Conservation (phyloP, 2,797 vertebrate species). For the Liasis olivaceus region DNA sequence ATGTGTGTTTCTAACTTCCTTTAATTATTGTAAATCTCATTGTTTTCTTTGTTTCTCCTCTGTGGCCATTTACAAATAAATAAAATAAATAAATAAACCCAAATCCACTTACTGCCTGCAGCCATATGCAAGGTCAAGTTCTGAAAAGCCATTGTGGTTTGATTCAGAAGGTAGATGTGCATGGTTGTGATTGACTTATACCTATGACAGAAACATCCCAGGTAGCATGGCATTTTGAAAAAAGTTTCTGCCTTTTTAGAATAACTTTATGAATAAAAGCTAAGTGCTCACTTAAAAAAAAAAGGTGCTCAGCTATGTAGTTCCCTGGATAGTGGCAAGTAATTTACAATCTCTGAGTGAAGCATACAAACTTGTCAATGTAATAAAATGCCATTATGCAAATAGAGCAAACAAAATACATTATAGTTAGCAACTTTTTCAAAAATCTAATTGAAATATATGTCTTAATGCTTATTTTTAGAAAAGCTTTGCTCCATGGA, state of each 20-base stretch:
- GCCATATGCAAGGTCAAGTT: not conserved
- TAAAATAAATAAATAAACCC: not conserved
- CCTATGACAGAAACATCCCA: not conserved
- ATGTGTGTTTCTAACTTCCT: not conserved
- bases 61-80: not conserved
- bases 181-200: not conserved
- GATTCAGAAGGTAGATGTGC: not conserved
- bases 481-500: not conserved
- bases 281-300: not conserved
- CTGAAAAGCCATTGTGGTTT: not conserved
- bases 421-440: not conserved
- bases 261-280: not conserved
- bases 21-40: not conserved
- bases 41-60: not conserved
- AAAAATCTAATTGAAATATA: not conserved
- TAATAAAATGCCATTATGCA: not conserved
- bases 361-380: not conserved
- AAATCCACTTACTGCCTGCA: not conserved
- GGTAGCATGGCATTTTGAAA: not conserved
- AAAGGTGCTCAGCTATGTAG: not conserved
- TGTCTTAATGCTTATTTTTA: constrained; percentile 15
- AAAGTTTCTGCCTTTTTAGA: not conserved
- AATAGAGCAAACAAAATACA: constrained; percentile 23
- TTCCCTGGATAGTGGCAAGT: not conserved
- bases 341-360: not conserved